Evolutionary conservation across 92 coral and sea anemone species (phyloP), one percentile per base, ranked within the genome.

Genomic region (Parazoanthus swiftii): DNA sequence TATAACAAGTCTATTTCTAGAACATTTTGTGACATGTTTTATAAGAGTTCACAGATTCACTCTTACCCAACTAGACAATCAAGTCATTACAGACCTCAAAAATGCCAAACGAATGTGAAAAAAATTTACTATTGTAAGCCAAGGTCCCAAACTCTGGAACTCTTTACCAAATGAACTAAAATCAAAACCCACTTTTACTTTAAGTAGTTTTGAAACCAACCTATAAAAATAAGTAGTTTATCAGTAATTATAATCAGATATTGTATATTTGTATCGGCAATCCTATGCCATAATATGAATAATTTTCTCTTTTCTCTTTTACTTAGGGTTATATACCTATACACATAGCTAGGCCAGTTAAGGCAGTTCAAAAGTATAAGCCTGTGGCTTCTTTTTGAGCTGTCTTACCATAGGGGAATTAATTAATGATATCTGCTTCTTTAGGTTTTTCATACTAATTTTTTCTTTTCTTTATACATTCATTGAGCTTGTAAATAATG

Each of bases 81-180:
- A n/a, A n/a, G n/a, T n/a, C n/a, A n/a, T n/a, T n/a, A n/a, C n/a
- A n/a, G n/a, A n/a, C n/a, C n/a, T n/a, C n/a, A n/a, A n/a, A n/a
- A n/a, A n/a, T n/a, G n/a, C n/a, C n/a, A n/a, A n/a, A n/a, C n/a
- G n/a, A n/a, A n/a, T n/a, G n/a, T n/a, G n/a, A 76, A 76, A 76
- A 76, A 76, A 76, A 35, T 76, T 76, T 76, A 76, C 7, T 56
- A 56, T 56, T 76, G 80, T 76, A 76, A 38, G 80, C 80, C 80
- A 76, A 14, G 80, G 80, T 76, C 80, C 80, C 80, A 76, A 36
- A 76, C 80, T 76, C 80, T 76, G 80, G 80, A 76, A 76, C 80
- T 76, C 80, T 76, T 38, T 76, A 14, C 80, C 80, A 76, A 76
- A 76, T 76, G 48, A 76, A 76, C 80, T 76, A 76, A 76, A 76